Evolutionary conservation across 2,113 vertebrate species (phyloP).

Genomic region (Megaleporinus macrocephalus): DNA sequence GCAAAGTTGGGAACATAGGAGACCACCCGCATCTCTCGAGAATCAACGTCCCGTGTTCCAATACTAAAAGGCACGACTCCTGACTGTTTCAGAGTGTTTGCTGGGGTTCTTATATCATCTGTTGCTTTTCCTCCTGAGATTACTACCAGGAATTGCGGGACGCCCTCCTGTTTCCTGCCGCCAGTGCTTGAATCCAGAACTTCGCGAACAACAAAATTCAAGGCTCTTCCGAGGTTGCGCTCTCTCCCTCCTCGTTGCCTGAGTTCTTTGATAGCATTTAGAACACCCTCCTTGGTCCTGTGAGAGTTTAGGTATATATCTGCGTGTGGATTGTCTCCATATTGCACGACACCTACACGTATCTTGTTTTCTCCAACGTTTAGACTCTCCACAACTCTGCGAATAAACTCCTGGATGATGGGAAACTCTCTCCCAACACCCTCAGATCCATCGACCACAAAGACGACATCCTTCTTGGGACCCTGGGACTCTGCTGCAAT

Average conservation of each 20-base stretch:
- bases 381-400: conserved; percentile 84
- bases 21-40: conserved; percentile 81
- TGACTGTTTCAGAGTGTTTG: conserved; percentile 78
- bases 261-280: conserved; percentile 74
- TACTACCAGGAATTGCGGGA: conserved; percentile 90
- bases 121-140: conserved; percentile 85
- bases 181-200: conserved; percentile 79
- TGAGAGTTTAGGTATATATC: conserved; percentile 88
- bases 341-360: conserved; percentile 86
- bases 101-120: conserved; percentile 82
- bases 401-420: conserved; percentile 85
- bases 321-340: conserved; percentile 80
- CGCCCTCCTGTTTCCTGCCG: conserved; percentile 82
- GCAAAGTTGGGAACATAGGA: conserved; percentile 78
- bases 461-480: conserved; percentile 88
- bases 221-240: conserved; percentile 87
- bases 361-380: conserved; percentile 86
- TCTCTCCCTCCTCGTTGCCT: conserved; percentile 80
- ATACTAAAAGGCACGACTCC: conserved; percentile 87
- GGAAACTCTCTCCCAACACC: conserved; percentile 83
- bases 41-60: conserved; percentile 83
- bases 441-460: conserved; percentile 91
- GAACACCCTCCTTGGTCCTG: conserved; percentile 79
- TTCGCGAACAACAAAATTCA: conserved; percentile 81
- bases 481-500: conserved; percentile 71